These are phyloP conservation scores for Halesus radiatus DNA, from an alignment of 1,140 invertebrate genomes.

Conservation along the genomic window DNA sequence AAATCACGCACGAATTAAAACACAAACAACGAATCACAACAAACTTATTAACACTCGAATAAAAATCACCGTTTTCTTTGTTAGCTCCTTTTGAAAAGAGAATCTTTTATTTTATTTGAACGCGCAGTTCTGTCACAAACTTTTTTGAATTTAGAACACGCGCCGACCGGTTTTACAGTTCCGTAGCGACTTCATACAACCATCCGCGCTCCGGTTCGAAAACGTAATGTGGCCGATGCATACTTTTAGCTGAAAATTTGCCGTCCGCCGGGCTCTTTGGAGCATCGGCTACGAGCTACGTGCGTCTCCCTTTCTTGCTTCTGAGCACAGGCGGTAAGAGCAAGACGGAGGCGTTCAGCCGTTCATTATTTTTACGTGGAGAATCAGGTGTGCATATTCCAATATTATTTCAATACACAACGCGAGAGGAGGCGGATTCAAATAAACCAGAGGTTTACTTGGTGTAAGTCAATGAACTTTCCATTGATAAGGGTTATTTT, in stretches of 20 bases:
- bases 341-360: not conserved
- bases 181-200: constrained; percentile 2
- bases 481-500: constrained; percentile 15
- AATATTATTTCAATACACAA: constrained; percentile 21
- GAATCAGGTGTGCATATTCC: constrained; percentile 33
- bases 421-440: constrained; percentile 14
- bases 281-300: not conserved
- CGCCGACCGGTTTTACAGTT: constrained; percentile 17
- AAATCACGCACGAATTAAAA: not conserved
- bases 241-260: not conserved
- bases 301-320: not conserved
- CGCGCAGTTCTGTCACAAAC: constrained; percentile 19
- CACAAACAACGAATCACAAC: not conserved
- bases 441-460: constrained; percentile 10
- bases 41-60: not conserved
- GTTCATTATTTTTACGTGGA: constrained; percentile 6
- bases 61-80: not conserved
- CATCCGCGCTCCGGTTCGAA: constrained; percentile 14
- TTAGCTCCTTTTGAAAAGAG: not conserved
- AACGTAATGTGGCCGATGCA: constrained; percentile 36
- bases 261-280: not conserved
- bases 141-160: constrained; percentile 39
- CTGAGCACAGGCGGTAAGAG: not conserved
- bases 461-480: constrained; percentile 1
- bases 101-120: not conserved